Conservation (phyloP, 2,888 invertebrate species). For the Elmis aenea region DNA sequence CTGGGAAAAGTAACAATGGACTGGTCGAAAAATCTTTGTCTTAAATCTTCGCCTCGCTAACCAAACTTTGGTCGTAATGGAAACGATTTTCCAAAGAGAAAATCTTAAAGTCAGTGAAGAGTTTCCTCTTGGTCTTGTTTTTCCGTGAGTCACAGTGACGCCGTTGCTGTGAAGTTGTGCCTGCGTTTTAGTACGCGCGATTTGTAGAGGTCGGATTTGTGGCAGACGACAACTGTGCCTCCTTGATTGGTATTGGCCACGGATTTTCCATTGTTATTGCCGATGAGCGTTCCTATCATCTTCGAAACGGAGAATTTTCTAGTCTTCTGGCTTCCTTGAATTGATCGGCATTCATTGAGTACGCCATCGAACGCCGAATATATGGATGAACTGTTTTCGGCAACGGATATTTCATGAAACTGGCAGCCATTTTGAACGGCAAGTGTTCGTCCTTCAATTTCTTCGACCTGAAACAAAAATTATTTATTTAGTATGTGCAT, state of each 20-base stretch:
- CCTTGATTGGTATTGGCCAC: slow-evolving; percentile 46
- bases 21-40: no score
- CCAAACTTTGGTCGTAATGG: no score
- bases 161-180: slow-evolving; percentile 57
- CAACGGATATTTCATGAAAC: slow-evolving; percentile 77
- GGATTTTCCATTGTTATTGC: slow-evolving; percentile 45
- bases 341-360: slow-evolving; percentile 60
- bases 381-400: slow-evolving; percentile 69
- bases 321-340: slow-evolving; percentile 50
- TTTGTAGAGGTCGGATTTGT: slow-evolving; percentile 56
- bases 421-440: slow-evolving; percentile 65
- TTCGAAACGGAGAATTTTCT: slow-evolving; percentile 74
- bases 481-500: no score
- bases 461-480: slow-evolving; percentile 58
- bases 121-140: slow-evolving; percentile 34
- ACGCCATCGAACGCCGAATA: slow-evolving; percentile 69
- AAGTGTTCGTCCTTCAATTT: slow-evolving; percentile 64
- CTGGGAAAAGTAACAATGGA: no score
- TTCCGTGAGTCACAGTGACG: slow-evolving; percentile 62
- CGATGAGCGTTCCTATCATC: slow-evolving; percentile 72
- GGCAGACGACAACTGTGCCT: slow-evolving; percentile 57
- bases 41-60: no score
- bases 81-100: slow-evolving; percentile 14
- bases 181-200: slow-evolving; percentile 53
- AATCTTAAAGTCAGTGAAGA: slow-evolving; percentile 25